Conservation (phyloP, 92 coral and sea anemone species). For the Phenganax marumi region DNA sequence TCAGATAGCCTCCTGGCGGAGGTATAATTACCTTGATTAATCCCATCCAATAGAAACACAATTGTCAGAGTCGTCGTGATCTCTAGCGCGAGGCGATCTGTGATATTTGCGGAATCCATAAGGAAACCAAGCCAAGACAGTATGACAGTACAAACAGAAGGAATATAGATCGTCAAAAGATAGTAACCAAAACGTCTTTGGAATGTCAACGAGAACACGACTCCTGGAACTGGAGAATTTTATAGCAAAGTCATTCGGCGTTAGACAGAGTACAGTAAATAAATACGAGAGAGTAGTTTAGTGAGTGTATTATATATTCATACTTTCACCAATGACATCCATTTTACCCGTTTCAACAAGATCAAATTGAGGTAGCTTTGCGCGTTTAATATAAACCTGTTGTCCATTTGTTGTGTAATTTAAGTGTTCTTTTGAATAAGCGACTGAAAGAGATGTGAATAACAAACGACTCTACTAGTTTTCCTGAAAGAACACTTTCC, state of each 20-base stretch:
- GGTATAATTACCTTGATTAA: slow-evolving; percentile 42
- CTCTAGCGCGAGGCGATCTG: slow-evolving; percentile 81
- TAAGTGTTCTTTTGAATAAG: not conserved
- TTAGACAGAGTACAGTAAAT: no score
- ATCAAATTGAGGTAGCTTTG: slow-evolving; percentile 21
- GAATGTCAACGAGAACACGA: slow-evolving; percentile 47
- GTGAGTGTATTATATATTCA: not conserved
- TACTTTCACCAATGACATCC: not conserved
- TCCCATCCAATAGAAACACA: slow-evolving; percentile 66
- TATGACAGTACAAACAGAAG: slow-evolving; percentile 67
- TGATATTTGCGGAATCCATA: slow-evolving; percentile 78
- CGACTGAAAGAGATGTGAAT: not conserved
- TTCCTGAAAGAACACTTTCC: no score
- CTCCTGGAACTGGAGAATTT: slow-evolving; percentile 17
- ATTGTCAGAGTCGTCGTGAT: slow-evolving; percentile 67
- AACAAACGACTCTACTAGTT: no score
- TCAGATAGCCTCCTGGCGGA: no score
- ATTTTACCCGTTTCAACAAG: not conserved
- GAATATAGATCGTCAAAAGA: slow-evolving; percentile 64
- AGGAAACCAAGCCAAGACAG: slow-evolving; percentile 70
- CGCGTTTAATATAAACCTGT: not conserved
- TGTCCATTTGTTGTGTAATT: not conserved
- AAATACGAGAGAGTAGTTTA: not conserved
- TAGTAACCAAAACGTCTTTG: slow-evolving; percentile 72
- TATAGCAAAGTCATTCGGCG: not conserved